Conservation (phyloP, 2,888 invertebrate genomes). For the Unio delphinus region DNA sequence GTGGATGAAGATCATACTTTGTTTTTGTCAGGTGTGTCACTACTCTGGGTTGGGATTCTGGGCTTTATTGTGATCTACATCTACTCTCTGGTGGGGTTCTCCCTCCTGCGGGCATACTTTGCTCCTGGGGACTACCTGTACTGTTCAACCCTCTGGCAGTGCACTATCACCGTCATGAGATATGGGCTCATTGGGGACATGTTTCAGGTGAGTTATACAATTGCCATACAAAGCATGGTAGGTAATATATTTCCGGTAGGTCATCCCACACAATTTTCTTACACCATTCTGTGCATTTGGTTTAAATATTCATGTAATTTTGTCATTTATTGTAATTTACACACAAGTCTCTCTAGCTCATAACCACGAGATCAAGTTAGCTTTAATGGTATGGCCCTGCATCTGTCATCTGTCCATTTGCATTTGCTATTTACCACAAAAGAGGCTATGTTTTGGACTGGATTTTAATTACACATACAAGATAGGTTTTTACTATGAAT, state of each 20-base stretch:
- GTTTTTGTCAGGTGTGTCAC: slow-evolving; percentile 64
- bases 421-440: too few relatives aligned
- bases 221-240: neutral
- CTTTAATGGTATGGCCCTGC: too few relatives aligned
- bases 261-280: too few relatives aligned
- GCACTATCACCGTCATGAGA: slow-evolving; percentile 69
- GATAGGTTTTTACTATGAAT: too few relatives aligned
- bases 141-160: slow-evolving; percentile 69
- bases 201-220: slow-evolving; percentile 63
- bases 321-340: too few relatives aligned
- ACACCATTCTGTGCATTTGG: too few relatives aligned
- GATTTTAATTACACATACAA: too few relatives aligned
- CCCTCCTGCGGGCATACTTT: slow-evolving; percentile 66
- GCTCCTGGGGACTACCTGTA: slow-evolving; percentile 63
- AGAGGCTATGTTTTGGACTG: too few relatives aligned
- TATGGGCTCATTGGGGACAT: slow-evolving; percentile 71
- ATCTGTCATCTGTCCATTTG: too few relatives aligned
- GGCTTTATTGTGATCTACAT: slow-evolving; percentile 71
- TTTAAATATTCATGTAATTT: too few relatives aligned
- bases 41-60: slow-evolving; percentile 71
- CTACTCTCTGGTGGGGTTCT: slow-evolving; percentile 70
- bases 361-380: too few relatives aligned
- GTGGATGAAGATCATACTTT: neutral
- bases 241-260: neutral
- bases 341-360: too few relatives aligned